Evolutionary conservation across 30 jellyfish, hydroid and myxozoan genomes (phyloP).

Genomic region (Haliclystus octoradiatus): DNA sequence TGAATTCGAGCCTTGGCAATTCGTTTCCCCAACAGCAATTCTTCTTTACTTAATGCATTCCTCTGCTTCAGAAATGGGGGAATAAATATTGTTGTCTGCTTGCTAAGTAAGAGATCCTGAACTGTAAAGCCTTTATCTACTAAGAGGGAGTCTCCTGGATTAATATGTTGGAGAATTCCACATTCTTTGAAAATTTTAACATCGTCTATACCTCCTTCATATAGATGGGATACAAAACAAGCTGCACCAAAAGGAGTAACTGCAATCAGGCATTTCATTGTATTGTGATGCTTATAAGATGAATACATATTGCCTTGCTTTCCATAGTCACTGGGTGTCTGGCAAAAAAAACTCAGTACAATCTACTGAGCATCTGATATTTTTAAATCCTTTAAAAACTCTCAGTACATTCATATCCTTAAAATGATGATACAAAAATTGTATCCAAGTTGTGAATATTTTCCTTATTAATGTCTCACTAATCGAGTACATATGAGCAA

Average conservation of each 20-base stretch:
- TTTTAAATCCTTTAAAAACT: slow-evolving; percentile 32
- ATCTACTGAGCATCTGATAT: slow-evolving; percentile 37
- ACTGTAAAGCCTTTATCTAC: slow-evolving; percentile 78
- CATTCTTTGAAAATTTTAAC: slow-evolving; percentile 31
- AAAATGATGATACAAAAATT: slow-evolving; percentile 42
- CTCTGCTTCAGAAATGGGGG: slow-evolving; percentile 75
- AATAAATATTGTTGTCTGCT: slow-evolving; percentile 60
- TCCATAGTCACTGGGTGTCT: slow-evolving; percentile 46
- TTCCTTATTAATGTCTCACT: slow-evolving; percentile 44
- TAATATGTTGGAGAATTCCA: slow-evolving; percentile 49
- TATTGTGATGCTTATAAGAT: slow-evolving; percentile 42
- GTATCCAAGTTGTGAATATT: slow-evolving; percentile 60
- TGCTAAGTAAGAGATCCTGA: slow-evolving; percentile 41
- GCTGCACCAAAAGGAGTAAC: slow-evolving; percentile 28
- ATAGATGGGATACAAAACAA: slow-evolving; percentile 41
- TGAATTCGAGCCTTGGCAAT: slow-evolving; percentile 87
- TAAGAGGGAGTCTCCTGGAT: slow-evolving; percentile 48
- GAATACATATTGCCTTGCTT: slow-evolving; percentile 60
- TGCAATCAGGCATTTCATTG: slow-evolving; percentile 57
- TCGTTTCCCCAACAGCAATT: slow-evolving; percentile 26
- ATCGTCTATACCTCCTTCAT: slow-evolving; percentile 60
- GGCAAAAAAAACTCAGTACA: slow-evolving; percentile 52
- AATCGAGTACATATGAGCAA: slow-evolving; percentile 45
- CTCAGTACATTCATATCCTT: slow-evolving; percentile 25
- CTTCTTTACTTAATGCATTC: slow-evolving; percentile 40